A percentile compares a stretch with the other conserved stretches of the same genome.
phyloP scores from a whole-genome alignment of 2,113 vertebrate species.

The Mormyrus iriodes region DNA sequence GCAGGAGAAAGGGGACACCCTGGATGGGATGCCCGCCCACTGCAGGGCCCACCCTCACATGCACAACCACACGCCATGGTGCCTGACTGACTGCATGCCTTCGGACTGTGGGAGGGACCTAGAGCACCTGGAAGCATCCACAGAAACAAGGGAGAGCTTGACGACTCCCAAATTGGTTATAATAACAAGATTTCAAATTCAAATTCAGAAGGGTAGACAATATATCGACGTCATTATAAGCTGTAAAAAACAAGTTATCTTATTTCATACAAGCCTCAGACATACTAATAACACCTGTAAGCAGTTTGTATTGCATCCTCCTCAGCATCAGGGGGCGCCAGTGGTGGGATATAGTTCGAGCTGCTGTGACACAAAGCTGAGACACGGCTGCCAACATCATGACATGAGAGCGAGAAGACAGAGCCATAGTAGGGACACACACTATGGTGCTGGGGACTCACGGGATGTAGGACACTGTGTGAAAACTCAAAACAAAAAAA shows the following conservation, averaged over 20 bases:
- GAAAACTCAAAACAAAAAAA: background rate
- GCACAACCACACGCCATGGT: background rate
- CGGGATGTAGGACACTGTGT: background rate
- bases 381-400: background rate
- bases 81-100: background rate
- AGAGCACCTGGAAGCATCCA: background rate
- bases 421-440: background rate
- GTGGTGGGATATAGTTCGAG: background rate
- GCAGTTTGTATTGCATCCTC: background rate
- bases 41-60: background rate
- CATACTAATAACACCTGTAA: background rate
- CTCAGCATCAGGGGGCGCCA: background rate
- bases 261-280: background rate
- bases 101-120: background rate
- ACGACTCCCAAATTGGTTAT: background rate
- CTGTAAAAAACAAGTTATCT: background rate
- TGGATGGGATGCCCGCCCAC: background rate
- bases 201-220: background rate
- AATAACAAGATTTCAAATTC: background rate
- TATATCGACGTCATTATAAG: background rate
- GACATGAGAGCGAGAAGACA: background rate
- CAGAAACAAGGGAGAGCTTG: background rate
- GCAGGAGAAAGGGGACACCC: background rate
- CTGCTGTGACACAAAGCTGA: background rate
- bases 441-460: background rate